Percentiles rank a stretch among this genome's conserved stretches.
phyloP scores from a whole-genome alignment of 2,888 invertebrate genomes.

The Caenorhabditis becei region DNA sequence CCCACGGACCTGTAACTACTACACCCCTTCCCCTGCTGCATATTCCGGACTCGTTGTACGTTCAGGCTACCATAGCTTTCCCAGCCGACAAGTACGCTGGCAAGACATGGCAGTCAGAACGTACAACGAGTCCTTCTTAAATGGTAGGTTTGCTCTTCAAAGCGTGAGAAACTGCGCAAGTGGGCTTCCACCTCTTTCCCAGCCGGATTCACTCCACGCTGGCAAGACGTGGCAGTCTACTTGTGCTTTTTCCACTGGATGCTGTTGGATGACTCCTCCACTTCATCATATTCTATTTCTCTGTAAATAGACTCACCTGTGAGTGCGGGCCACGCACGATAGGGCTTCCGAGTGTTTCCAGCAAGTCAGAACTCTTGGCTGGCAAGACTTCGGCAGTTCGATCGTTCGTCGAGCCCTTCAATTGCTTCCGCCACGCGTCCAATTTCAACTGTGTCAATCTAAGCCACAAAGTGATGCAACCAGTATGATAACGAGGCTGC shows the following conservation, averaged over 20 bases:
- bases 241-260: not conserved
- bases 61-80: constrained; percentile 45
- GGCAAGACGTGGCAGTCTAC: constrained; percentile 47
- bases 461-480: constrained; percentile 18
- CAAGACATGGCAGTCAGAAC: constrained; percentile 56
- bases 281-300: constrained; percentile 4
- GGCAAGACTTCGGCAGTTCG: constrained; percentile 37
- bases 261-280: not conserved
- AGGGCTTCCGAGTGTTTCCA: constrained; percentile 22
- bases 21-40: not conserved
- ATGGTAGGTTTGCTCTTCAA: not conserved
- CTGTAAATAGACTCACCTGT: not conserved
- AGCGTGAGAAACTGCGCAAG: constrained; percentile 8
- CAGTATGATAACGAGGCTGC: constrained; percentile 11
- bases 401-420: constrained; percentile 5
- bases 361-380: constrained; percentile 7
- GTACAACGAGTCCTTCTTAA: constrained; percentile 4
- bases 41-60: not conserved
- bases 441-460: not conserved
- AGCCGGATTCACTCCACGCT: constrained; percentile 10
- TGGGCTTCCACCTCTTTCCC: constrained; percentile 39
- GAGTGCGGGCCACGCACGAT: constrained; percentile 10
- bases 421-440: too few relatives aligned
- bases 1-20: constrained; percentile 1
- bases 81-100: constrained; percentile 42